phyloP scores from a whole-genome alignment of 2,113 vertebrate species.

The Microtus montanus region DNA sequence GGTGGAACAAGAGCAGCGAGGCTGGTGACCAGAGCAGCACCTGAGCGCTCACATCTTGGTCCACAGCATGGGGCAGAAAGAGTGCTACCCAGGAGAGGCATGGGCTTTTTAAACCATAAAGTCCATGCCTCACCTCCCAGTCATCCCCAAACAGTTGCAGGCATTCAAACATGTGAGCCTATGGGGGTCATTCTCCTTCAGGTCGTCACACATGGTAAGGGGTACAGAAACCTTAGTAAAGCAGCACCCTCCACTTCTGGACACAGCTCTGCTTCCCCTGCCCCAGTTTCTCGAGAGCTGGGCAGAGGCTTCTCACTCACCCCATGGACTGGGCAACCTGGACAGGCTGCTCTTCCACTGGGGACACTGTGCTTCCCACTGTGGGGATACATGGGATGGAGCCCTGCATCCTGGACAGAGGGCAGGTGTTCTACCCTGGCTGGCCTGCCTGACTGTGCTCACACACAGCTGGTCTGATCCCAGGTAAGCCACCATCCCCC shows the following conservation, averaged over 20 bases:
- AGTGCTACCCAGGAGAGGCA: background rate
- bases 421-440: rapidly evolving
- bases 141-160: background rate
- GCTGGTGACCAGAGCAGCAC: too few relatives aligned
- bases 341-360: background rate
- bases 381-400: background rate
- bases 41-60: background rate
- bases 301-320: too few relatives aligned
- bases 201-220: background rate
- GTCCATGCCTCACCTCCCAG: background rate
- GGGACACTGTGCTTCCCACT: background rate
- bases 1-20: background rate
- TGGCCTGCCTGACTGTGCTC: background rate
- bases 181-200: background rate
- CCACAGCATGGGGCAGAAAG: background rate
- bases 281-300: background rate
- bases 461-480: background rate
- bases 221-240: background rate
- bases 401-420: background rate
- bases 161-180: background rate
- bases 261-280: background rate
- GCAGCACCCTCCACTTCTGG: background rate
- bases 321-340: background rate
- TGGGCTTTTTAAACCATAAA: background rate
- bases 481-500: slow-evolving; percentile 99